Evolutionary conservation across 1,140 invertebrate species (phyloP).

Genomic region (Metopolophium dirhodum): DNA sequence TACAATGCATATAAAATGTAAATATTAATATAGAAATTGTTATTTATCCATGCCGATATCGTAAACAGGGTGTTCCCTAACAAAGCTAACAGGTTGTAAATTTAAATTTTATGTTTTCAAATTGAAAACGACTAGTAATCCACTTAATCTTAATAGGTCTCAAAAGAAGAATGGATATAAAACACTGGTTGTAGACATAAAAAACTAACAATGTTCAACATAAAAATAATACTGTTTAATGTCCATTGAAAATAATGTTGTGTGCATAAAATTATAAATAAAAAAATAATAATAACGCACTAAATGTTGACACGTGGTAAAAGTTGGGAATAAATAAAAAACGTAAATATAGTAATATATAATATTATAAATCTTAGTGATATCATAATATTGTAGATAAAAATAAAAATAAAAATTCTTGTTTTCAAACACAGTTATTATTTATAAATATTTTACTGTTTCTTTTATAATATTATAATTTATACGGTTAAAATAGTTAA

Average conservation of each 20-base stretch:
- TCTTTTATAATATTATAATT: neutral
- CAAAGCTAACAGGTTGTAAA: neutral
- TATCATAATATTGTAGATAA: neutral
- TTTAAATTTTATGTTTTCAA: neutral
- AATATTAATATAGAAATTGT: no score
- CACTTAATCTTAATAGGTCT: neutral
- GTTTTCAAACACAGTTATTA: neutral
- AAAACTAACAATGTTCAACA: neutral
- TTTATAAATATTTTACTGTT: neutral
- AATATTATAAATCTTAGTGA: no score
- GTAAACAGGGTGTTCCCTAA: neutral
- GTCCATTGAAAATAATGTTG: neutral
- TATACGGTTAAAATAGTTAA: neutral
- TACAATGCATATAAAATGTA: neutral
- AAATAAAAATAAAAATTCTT: neutral
- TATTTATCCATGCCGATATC: no score
- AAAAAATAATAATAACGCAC: neutral
- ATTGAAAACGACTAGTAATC: neutral
- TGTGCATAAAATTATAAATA: neutral
- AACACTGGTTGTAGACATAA: neutral
- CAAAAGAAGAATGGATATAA: conserved; percentile 3
- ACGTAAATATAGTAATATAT: neutral
- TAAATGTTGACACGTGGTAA: neutral
- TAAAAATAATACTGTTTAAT: neutral
- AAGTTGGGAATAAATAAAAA: neutral